Evolutionary conservation across 2,888 invertebrate species (phyloP), one percentile per base, ranked within the genome.

Genomic region (Nomada ferruginata): DNA sequence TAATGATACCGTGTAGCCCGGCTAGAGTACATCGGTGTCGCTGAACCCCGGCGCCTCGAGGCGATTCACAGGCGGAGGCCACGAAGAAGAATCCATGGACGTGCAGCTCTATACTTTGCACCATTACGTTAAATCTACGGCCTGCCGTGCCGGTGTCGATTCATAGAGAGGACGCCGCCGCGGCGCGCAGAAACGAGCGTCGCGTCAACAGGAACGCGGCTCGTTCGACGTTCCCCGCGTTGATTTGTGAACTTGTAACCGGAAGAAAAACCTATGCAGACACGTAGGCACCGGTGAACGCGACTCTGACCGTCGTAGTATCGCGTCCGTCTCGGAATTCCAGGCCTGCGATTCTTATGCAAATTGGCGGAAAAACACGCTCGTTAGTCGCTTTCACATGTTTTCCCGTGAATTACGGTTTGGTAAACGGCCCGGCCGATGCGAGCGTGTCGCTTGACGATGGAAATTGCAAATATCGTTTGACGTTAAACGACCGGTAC

Each of bases 1-100:
- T 85, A 85, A 83, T 85, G 85, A 85, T 83, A 85, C 61, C 60
- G 57, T 72, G 68, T 66, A 77, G 64, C 60, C 69, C 63, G 75
- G 72, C 80, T 75, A 76, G 85, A 79, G 74, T 75, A 82, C 82
- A 70, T 60, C 80, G 83, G 84, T 87, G 87, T 87, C 88, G 88
- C 83, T 88, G 87, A 88, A 88, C 88, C 70, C 79, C 65, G 73
- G 63, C 79, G 81, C 85, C 85, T 79, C 74, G 77, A 70, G 83
- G 79, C 85, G 76, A 68, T 78, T 85, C 76, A 69, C 85, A 79
- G 75, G 69, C 82, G 74, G 84, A 79, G 76, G 77, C 85, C 79
- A 68, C 68, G 71, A 11, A 57, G 82, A 72, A 77, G 79, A 79
- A 84, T 82, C 79, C 72, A 79, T 55, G 72, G 74, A 71, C 73